Conservation (phyloP, 2,113 vertebrate genomes). For the Burhinus oedicnemus region DNA sequence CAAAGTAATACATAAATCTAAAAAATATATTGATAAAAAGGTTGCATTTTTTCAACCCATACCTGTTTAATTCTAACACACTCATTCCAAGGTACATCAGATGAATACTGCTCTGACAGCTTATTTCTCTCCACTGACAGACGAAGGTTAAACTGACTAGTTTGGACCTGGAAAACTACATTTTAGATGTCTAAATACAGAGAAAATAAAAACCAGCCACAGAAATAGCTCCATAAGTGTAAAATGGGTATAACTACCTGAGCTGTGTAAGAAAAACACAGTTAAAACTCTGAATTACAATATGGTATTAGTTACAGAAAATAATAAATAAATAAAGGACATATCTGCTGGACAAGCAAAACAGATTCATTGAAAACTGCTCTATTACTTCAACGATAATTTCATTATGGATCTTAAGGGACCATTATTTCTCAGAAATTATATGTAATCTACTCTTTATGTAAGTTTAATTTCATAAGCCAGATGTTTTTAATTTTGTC, state of each 20-base stretch:
- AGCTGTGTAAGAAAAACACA: neutral
- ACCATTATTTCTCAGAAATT: neutral
- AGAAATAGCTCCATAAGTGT: neutral
- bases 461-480: neutral
- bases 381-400: slow-evolving; percentile 44
- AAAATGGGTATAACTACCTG: neutral
- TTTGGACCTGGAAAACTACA: neutral
- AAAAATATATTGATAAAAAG: neutral
- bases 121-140: neutral
- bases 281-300: neutral
- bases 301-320: neutral
- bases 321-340: neutral
- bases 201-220: neutral
- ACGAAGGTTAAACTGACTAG: neutral
- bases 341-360: neutral
- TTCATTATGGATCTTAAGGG: slow-evolving; percentile 39
- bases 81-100: neutral
- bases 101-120: neutral
- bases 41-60: neutral
- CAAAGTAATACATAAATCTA: neutral
- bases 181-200: neutral
- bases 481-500: slow-evolving; percentile 9
- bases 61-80: neutral
- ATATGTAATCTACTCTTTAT: slow-evolving; percentile 1
- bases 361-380: slow-evolving; percentile 29